Conservation (phyloP, 2,113 vertebrate species). For the Dinomys branickii region DNA sequence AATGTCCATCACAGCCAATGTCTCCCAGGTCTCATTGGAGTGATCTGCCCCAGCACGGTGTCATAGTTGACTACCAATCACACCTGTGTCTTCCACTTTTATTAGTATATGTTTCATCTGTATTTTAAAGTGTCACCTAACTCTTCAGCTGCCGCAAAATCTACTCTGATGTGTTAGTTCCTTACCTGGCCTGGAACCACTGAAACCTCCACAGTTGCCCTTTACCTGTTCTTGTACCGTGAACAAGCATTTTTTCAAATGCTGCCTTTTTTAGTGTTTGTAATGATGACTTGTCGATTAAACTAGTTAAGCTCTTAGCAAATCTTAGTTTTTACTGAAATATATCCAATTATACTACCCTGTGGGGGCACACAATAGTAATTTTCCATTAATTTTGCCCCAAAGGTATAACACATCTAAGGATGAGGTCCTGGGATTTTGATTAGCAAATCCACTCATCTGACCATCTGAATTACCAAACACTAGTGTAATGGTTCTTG, state of each 20-base stretch:
- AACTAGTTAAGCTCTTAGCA: background rate
- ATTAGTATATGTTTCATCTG: background rate
- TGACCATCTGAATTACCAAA: background rate
- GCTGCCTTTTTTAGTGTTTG: background rate
- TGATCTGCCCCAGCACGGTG: background rate
- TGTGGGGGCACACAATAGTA: background rate
- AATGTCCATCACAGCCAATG: background rate
- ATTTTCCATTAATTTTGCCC: background rate
- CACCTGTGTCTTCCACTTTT: background rate
- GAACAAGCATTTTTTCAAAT: background rate
- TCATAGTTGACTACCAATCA: background rate
- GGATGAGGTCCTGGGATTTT: background rate
- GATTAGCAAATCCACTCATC: background rate
- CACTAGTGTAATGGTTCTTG: accelerated
- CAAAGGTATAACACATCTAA: background rate
- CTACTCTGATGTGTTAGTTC: background rate
- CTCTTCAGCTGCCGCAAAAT: background rate
- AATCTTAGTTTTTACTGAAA: background rate
- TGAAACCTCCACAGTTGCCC: background rate
- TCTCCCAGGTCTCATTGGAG: background rate
- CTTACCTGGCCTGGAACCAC: background rate
- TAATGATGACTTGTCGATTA: background rate
- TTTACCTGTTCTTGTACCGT: background rate
- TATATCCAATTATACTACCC: background rate
- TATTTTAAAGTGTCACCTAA: background rate